Conservation (phyloP, 2,797 vertebrate genomes). For the Coendou prehensilis region DNA sequence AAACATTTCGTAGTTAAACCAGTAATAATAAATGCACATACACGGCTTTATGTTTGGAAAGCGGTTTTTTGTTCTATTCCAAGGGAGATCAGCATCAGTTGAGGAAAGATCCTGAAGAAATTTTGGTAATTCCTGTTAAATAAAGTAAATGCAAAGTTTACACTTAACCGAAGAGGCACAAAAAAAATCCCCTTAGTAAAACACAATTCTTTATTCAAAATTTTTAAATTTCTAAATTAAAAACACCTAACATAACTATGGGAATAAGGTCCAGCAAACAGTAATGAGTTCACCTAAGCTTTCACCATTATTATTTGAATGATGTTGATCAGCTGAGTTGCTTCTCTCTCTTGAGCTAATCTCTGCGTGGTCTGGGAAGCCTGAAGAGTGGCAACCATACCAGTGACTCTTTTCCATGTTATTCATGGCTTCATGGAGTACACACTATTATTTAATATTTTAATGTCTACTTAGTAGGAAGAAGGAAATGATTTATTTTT, state of each 20-base stretch:
- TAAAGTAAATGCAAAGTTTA: slow-evolving; percentile 71
- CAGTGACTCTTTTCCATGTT: slow-evolving; percentile 41
- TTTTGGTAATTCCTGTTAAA: slow-evolving; percentile 96
- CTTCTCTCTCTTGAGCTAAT: slow-evolving; percentile 27
- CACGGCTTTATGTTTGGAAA: slow-evolving; percentile 99
- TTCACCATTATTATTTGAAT: slow-evolving; percentile 74
- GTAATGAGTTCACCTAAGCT: slow-evolving; percentile 76
- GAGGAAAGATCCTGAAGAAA: slow-evolving; percentile 97
- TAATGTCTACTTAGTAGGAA: slow-evolving; percentile 71
- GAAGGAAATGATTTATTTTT: slow-evolving; percentile 84
- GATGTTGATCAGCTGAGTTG: slow-evolving; percentile 63
- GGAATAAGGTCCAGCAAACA: slow-evolving; percentile 76
- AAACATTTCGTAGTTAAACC: slow-evolving; percentile 38
- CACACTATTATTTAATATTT: slow-evolving; percentile 82
- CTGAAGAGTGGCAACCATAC: background rate
- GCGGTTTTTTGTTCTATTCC: slow-evolving; percentile 98
- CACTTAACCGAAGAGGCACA: slow-evolving; percentile 6
- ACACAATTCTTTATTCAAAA: slow-evolving; percentile 53
- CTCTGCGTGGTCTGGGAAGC: slow-evolving; percentile 47
- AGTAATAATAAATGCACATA: slow-evolving; percentile 87
- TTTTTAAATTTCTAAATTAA: slow-evolving; percentile 70
- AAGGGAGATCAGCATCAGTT: slow-evolving; percentile 97
- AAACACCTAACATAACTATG: slow-evolving; percentile 45
- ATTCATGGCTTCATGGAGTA: slow-evolving; percentile 76
- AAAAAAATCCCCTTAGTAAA: slow-evolving; percentile 7